These are phyloP conservation scores for Penaeus chinensis DNA, from an alignment of 1,140 invertebrate species.

Conservation along the genomic window DNA sequence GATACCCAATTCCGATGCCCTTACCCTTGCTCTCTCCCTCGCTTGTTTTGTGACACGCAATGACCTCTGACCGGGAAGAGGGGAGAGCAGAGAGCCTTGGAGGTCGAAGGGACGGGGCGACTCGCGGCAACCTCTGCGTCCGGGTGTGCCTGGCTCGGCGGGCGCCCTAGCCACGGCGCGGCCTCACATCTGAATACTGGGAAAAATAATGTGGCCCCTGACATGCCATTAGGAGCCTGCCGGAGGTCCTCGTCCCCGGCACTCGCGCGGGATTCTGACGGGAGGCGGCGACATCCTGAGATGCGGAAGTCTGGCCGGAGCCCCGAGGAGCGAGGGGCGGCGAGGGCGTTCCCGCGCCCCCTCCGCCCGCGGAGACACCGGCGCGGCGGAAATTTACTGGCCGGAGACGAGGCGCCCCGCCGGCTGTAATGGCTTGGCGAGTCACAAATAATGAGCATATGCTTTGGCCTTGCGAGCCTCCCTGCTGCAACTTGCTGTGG, in stretches of 20 bases:
- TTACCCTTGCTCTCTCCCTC: too few species aligned
- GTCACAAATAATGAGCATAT: conserved; percentile 57
- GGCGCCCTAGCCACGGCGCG: conserved; percentile 26
- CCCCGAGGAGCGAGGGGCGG: not conserved
- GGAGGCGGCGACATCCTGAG: not conserved
- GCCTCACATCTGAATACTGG: conserved; percentile 60
- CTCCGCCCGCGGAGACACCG: not conserved
- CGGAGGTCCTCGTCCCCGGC: not conserved
- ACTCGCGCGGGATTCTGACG: too few species aligned
- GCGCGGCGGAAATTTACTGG: not conserved
- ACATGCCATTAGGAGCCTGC: conserved; percentile 41
- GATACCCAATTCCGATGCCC: too few species aligned
- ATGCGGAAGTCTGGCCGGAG: not conserved
- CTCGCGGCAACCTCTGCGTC: too few species aligned
- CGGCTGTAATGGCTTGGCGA: conserved; percentile 23
- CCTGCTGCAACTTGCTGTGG: conserved; percentile 51
- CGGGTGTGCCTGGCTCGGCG: not conserved
- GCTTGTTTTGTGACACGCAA: too few species aligned
- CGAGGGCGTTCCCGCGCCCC: not conserved
- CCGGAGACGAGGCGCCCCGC: not conserved
- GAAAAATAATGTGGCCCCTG: conserved; percentile 47
- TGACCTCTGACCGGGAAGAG: too few species aligned
- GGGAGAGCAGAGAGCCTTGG: too few species aligned
- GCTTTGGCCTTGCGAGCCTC: conserved; percentile 60
- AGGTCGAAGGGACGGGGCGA: too few species aligned